Base-by-base conservation (phyloP, 2,113 vertebrate species). In the Plectropomus leopardus region DNA sequence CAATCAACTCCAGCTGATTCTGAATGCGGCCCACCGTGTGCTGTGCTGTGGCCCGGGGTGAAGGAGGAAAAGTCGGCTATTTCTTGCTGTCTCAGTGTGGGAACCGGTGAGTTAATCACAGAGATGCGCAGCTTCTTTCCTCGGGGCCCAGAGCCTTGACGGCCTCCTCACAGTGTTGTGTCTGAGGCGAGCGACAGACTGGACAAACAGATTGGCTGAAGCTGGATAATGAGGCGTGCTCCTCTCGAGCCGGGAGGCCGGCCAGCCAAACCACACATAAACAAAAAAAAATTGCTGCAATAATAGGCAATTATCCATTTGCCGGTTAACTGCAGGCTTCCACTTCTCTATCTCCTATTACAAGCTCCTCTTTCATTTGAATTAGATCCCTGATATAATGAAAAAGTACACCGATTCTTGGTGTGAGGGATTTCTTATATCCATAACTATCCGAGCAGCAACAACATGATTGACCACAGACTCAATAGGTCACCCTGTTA, bases 1-100 rank as follows among this genome's bases (percentile, higher is more conserved):
- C 85, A 86, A 84, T 92, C 83, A 89, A 28, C 86, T 24, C 78
- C 73, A 72, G 81, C 84, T 84, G 81, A 74, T 83, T 89, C 34
- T 74, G 81, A 83, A 72, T 44, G 70, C 30, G 9, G 61, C 51
- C 79, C 63, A 28, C 78, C 60, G 4, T 44, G 70, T 9, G 65
- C 59, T 54, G 48, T 2, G 45, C 59, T 55, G 55, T 59, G 53
- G 64, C 82, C 69, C 21, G 16, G 61, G 65, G 54, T 75, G 63
- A 32, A 45, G 57, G 63, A 85, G 15, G 75, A 74, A 61, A 67
- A 78, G 78, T 76, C 83, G 16, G 75, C 85, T 69, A 30, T 73
- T 86, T 72, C 79, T 67, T n/a, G 14, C 30, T 75, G 66, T 75
- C 74, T 84, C 57, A 32, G 50, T 69, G 58, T 67, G 72, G 79